Base-by-base conservation (phyloP, 2,113 vertebrate genomes). In the Diglossa brunneiventris region DNA sequence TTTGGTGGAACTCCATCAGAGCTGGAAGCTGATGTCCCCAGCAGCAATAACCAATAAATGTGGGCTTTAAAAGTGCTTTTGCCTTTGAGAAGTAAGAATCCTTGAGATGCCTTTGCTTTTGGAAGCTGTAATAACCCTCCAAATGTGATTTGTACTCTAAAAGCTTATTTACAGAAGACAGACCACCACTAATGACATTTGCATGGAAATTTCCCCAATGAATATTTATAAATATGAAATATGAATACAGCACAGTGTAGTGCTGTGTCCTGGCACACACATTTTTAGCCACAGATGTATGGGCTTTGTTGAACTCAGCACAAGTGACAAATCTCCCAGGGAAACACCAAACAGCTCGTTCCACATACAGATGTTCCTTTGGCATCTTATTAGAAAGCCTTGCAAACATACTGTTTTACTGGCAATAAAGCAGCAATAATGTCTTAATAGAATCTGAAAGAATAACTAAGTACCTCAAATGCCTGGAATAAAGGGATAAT, bases 391-490 rank as follows among this genome's bases (percentile, higher is more conserved):
- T 93, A 96, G 56, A 61, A 92, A 93, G 91, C 72, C 91, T 94
- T 53, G 83, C 80, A 92, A 96, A 95, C 95, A 82, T 74, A 87
- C 92, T 90, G 91, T 96, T 96, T 97, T 96, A 95, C 91, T 96
- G 92, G 89, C 91, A 94, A 67, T 96, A 97, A 97, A 96, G 87
- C 62, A 90, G 79, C 91, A 91, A 84, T 97, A 94, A 94, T 75
- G 61, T 85, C 89, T 93, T 97, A 94, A 96, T 58, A 76, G 76
- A 96, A 95, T 87, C 93, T 90, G 79, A 95, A 96, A 78, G 94
- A 95, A 97, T 96, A 96, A 95, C 90, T 96, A 91, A 96, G 87
- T 62, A 84, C 90, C 90, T 75, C 56, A 92, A 83, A 89, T 49
- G 80, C 87, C 87, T 93, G 93, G 95, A 96, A 94, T 81, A 96